Evolutionary conservation across 2,113 vertebrate species (phyloP), one percentile per base, ranked within the genome.

Genomic region (Eclectus roratus): DNA sequence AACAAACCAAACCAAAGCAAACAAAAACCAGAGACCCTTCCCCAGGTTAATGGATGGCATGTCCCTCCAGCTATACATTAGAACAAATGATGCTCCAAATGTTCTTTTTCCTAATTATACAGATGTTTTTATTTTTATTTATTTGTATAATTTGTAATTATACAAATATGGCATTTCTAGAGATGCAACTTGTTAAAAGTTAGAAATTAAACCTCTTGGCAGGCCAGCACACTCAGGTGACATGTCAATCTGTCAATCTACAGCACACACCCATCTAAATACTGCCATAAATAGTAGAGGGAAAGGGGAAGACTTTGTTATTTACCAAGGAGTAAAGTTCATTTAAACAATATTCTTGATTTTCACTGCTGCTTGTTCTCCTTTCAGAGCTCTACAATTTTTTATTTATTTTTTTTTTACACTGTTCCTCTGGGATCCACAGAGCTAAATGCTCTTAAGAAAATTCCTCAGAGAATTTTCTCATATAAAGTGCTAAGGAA

Each of bases 321-420:
- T 88, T 88, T 94, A 85, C 46, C 39, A 73, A 68, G 44, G 33
- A 37, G 13, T 52, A 63, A 88, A 92, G 77, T 64, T 89, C 8
- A 69, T 89, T 78, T 83, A 64, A 90, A 91, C 79, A 25, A 81
- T 46, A 74, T 55, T 77, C 47, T 55, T 29, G 16, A 44, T 55
- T 61, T 39, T 74, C 0, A 0, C 47, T 72, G 31, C 77, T 89
- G 72, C 33, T 31, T 4, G 4, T 35, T 74, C 46, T 89, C 24
- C 41, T 86, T 81, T 44, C 68, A 2, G 28, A 92, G 52, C 14
- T 71, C 37, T 39, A 49, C 24, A 44, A 33, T 6, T 16, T 25
- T 66, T 35, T 46, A 20, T 14, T 43, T 33, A n/a, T n/a, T 11
- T 17, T 47, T 49, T n/a, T 64, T 68, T 47, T 10, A 3, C 13